Evolutionary conservation across 2,113 vertebrate genomes (phyloP).

Genomic region (Thunnus thynnus): DNA sequence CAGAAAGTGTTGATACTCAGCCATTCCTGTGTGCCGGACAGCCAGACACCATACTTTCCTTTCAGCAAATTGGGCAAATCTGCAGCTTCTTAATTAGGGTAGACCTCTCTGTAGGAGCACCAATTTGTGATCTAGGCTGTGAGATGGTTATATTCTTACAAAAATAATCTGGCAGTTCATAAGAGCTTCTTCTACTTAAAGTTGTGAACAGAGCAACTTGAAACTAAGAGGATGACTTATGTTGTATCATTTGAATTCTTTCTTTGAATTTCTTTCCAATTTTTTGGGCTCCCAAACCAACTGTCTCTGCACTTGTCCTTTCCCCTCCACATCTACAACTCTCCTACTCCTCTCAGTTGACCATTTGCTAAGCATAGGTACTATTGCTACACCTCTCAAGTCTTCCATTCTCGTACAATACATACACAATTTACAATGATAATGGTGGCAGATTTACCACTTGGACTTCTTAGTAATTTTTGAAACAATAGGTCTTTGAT

Average conservation of each 20-base stretch:
- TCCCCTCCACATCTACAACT: neutral
- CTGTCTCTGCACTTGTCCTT: neutral
- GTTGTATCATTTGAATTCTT: neutral
- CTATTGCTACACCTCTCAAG: too few relatives aligned
- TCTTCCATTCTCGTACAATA: too few relatives aligned
- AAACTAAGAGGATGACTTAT: neutral
- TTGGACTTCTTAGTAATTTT: too few relatives aligned
- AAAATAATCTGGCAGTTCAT: neutral
- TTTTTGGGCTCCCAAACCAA: neutral
- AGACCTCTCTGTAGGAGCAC: neutral
- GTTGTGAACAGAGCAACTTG: neutral
- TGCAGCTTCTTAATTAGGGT: conserved; percentile 21
- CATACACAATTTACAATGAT: too few relatives aligned
- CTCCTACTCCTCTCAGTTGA: neutral
- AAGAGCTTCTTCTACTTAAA: neutral
- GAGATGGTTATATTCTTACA: neutral
- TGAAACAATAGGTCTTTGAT: too few relatives aligned
- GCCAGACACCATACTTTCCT: conserved; percentile 9
- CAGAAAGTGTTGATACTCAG: conserved; percentile 2
- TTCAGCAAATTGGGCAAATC: neutral
- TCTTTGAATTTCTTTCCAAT: neutral
- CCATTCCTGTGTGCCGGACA: neutral
- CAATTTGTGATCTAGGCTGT: conserved; percentile 15
- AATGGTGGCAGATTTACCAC: too few relatives aligned
- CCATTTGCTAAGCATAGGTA: neutral